Base-by-base conservation (phyloP, 2,888 invertebrate species). In the Netelia fuscicornis region DNA sequence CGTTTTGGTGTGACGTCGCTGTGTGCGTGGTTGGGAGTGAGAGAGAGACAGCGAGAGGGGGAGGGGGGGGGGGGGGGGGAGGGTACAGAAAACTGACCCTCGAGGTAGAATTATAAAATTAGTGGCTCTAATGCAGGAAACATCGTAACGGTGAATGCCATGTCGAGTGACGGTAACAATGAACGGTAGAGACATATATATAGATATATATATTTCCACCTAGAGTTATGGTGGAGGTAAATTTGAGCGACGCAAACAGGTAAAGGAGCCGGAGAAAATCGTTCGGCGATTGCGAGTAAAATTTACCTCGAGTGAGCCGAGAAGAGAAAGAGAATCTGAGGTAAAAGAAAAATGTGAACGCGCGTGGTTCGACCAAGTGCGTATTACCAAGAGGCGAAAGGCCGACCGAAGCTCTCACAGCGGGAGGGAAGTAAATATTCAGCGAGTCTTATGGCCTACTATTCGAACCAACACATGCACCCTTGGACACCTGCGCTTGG, bases 51-150 rank as follows among this genome's bases (percentile, higher is more conserved):
- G 48, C 11, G 48, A 67, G 44, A 48, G 58, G 62, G 75, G 42
- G 8, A 58, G 60, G 44, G 30, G 58, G 62, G 75, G 77, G 2
- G 0, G 25, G 17, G 17, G 17, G 17, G 17, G 0, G 17, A 17
- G 17, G 17, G 17, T 86, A 86, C 85, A 86, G 81, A 84, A 83
- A 77, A 87, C 81, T 87, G 64, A 88, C 85, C 88, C 84, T 83
- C 80, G 85, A 84, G 83, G 85, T 74, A 78, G 89, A 92, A 92
- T 92, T 92, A 92, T 90, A 90, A 92, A 91, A 91, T 90, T 90
- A 90, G 90, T 86, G 86, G 85, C 90, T 81, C 82, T 81, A 90
- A 91, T 91, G 89, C 89, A 89, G 79, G 79, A 90, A 89, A 88
- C 89, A 89, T 89, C 88, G 90, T 87, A 89, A 91, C 90, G 88